phyloP scores from a whole-genome alignment of 2,113 vertebrate species.

The Penelope pileata region DNA sequence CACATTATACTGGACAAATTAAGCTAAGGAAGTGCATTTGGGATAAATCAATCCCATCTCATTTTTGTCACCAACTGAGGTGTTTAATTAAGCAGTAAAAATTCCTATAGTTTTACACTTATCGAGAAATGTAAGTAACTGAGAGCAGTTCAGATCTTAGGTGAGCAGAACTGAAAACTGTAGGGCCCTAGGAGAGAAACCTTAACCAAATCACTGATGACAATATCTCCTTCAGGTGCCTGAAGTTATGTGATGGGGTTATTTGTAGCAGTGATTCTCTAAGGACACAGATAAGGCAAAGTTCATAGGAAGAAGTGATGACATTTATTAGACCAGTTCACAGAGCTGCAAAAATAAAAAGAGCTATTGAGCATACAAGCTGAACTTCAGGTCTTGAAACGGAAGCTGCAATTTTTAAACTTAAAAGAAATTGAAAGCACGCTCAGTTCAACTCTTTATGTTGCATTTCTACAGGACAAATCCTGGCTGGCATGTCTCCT shows the following conservation, averaged over 20 bases:
- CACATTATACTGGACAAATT: background rate
- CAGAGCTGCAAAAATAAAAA: background rate
- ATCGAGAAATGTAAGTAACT: background rate
- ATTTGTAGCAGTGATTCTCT: background rate
- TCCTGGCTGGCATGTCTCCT: background rate
- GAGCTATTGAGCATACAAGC: background rate
- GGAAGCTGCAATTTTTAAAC: background rate
- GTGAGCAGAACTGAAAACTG: background rate
- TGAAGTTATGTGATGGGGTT: background rate
- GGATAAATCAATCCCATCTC: background rate
- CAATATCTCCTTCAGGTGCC: background rate
- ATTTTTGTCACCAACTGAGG: background rate
- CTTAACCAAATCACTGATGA: background rate
- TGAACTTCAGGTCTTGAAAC: background rate
- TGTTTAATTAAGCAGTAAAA: background rate
- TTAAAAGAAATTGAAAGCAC: too few species aligned
- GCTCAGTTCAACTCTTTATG: background rate
- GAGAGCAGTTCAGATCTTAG: background rate
- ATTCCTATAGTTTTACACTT: background rate
- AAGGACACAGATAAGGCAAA: background rate
- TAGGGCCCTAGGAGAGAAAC: background rate
- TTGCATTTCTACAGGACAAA: background rate
- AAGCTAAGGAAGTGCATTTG: background rate
- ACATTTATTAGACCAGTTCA: background rate
- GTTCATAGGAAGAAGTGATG: background rate